These are phyloP conservation scores for Ectemnius lituratus DNA, from an alignment of 2,888 invertebrate species.

Conservation along the genomic window DNA sequence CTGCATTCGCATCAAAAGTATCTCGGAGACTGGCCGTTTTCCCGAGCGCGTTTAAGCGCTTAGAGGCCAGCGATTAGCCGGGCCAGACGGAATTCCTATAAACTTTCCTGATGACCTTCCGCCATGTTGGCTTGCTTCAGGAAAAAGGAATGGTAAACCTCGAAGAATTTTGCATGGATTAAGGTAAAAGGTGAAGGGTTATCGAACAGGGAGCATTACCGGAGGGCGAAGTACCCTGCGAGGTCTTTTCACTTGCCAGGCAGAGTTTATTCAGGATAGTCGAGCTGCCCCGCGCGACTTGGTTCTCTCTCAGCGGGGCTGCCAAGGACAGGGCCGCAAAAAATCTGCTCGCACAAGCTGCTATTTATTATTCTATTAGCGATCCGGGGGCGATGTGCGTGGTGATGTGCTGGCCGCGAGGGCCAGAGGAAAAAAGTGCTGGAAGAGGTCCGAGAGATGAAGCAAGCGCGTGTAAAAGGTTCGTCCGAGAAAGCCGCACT, in stretches of 20 bases:
- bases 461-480: constrained; percentile 43
- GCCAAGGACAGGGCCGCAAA: constrained; percentile 56
- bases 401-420: constrained; percentile 44
- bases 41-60: constrained; percentile 1
- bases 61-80: neutral
- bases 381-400: constrained; percentile 43
- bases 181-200: neutral
- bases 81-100: neutral
- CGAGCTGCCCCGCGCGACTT: constrained; percentile 23
- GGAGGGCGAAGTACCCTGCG: neutral
- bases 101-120: constrained; percentile 7
- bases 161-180: neutral
- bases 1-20: constrained; percentile 49
- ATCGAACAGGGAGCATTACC: constrained; percentile 7
- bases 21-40: constrained; percentile 28
- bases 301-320: constrained; percentile 1
- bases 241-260: constrained; percentile 19
- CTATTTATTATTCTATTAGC: constrained; percentile 76
- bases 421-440: constrained; percentile 50
- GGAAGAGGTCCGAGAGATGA: constrained; percentile 29
- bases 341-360: constrained; percentile 57
- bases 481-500: constrained; percentile 55
- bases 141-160: neutral
- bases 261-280: constrained; percentile 64
- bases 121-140: neutral